phyloP scores from a whole-genome alignment of 2,113 vertebrate species.

The Theropithecus gelada region DNA sequence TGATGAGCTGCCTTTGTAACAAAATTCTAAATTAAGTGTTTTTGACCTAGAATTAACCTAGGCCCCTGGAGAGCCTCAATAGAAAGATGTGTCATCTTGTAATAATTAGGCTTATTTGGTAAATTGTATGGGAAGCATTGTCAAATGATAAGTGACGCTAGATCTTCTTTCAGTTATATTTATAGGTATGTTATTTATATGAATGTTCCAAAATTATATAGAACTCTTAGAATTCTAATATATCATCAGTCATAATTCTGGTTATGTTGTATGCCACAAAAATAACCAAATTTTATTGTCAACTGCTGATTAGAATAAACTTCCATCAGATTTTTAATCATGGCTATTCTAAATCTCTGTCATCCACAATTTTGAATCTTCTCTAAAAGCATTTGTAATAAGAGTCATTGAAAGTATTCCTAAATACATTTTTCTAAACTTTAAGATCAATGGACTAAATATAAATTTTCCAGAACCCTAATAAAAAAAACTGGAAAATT shows the following conservation, averaged over 20 bases:
- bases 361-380: not conserved
- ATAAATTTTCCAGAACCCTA: not conserved
- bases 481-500: not conserved
- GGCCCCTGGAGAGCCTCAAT: not conserved
- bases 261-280: not conserved
- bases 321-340: not conserved
- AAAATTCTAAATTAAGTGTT: not conserved
- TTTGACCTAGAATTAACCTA: not conserved
- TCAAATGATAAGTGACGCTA: not conserved
- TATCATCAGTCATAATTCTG: not conserved
- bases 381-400: not conserved
- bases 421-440: not conserved
- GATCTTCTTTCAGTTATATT: not conserved
- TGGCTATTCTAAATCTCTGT: not conserved
- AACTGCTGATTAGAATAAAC: not conserved
- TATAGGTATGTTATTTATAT: not conserved
- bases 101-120: not conserved
- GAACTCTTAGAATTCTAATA: not conserved
- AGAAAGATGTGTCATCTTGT: not conserved
- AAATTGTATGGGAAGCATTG: not conserved
- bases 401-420: not conserved
- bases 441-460: not conserved
- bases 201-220: not conserved
- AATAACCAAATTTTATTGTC: not conserved
- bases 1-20: not conserved